Conservation (phyloP, 2,888 invertebrate species). For the Trypoxylon attenuatum region DNA sequence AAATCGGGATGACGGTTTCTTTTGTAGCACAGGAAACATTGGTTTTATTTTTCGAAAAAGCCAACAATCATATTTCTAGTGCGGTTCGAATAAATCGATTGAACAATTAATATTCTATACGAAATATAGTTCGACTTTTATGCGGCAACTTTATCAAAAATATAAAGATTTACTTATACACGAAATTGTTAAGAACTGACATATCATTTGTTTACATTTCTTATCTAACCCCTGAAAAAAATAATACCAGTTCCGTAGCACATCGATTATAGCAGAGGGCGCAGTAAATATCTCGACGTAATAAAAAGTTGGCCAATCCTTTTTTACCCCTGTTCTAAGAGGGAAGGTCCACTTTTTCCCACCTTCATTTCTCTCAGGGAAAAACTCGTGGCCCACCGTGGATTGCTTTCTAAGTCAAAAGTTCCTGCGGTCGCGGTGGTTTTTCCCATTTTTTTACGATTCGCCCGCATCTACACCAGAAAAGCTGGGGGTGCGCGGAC, state of each 20-base stretch:
- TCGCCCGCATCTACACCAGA: constrained; percentile 32
- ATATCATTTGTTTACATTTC: too few relatives aligned
- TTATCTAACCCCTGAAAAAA: too few relatives aligned
- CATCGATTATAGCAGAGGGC: constrained; percentile 30
- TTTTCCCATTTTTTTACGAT: constrained; percentile 45
- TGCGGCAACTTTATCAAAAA: too few relatives aligned
- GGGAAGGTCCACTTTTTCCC: constrained; percentile 32
- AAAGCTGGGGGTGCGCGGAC: constrained; percentile 23
- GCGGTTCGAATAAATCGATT: too few relatives aligned
- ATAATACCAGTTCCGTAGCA: constrained; percentile 13
- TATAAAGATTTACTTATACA: too few relatives aligned
- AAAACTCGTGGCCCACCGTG: constrained; percentile 36
- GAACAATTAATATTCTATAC: too few relatives aligned
- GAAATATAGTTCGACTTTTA: too few relatives aligned
- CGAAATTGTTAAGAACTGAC: too few relatives aligned
- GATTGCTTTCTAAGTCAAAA: constrained; percentile 57
- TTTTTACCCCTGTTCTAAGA: constrained; percentile 36
- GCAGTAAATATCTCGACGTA: constrained; percentile 27
- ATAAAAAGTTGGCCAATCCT: constrained; percentile 35
- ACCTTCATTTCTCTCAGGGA: constrained; percentile 41
- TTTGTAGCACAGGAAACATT: too few relatives aligned
- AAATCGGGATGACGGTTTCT: constrained; percentile 50
- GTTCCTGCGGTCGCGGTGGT: constrained; percentile 52
- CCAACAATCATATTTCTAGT: too few relatives aligned
- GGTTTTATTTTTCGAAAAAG: too few relatives aligned